Evolutionary conservation across 2,888 invertebrate species (phyloP), one percentile per base, ranked within the genome.

Genomic region (Hypomecis atomaria): DNA sequence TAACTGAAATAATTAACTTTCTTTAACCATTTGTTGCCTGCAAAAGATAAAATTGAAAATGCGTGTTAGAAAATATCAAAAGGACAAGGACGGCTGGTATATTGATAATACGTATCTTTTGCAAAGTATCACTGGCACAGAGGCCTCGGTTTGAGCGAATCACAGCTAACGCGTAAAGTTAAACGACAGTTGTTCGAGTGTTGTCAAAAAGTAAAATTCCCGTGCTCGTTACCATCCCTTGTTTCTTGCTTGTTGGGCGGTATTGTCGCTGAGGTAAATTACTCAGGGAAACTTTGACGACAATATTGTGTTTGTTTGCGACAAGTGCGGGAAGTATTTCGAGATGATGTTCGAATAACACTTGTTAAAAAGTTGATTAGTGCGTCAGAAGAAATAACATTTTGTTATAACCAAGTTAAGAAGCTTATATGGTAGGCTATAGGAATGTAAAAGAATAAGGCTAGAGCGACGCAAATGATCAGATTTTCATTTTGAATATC

Each of bases 181-280:
- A 80, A 81, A 87, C 82, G 82, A 82, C 84, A 78, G 78, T 86
- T 86, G 84, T 85, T 85, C 78, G 72, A 78, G 72, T 77, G 78
- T 82, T 84, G 80, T 85, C 83, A 83, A 83, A 85, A 86, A 83
- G 76, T 75, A 76, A 78, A 81, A 82, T 82, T 78, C 78, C 59
- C 72, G 71, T 66, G 64, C 65, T 70, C 69, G 71, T 72, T 76
- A 58, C 71, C 48, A 62, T 68, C 73, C 72, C 70, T 75, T 69
- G 75, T 78, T 78, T 77, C 74, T 75, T 74, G 75, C 75, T 79
- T 72, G 70, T 75, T 56, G 58, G 64, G 59, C 59, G 38, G 61
- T 58, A 66, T 70, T 67, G 64, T 70, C 52, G 65, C 67, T 54
- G 62, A 69, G 52, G 67, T 66, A 67, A 71, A 71, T 71, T 68